These are phyloP conservation scores for Drosophila sproati DNA, from an alignment of 1,140 invertebrate species.

Conservation along the genomic window DNA sequence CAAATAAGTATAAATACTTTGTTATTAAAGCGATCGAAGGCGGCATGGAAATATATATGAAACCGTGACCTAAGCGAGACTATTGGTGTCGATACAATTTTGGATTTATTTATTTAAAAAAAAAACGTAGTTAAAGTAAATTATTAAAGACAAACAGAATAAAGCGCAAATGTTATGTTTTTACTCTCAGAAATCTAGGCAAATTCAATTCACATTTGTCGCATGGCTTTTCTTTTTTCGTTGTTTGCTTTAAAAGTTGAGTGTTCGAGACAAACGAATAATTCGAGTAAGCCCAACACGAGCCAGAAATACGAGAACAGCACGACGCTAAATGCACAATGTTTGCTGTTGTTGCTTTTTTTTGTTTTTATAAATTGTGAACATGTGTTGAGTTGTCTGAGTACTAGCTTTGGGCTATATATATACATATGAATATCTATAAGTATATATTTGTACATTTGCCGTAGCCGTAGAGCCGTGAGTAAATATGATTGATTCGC, in stretches of 20 bases:
- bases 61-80: not conserved
- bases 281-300: conserved; percentile 33
- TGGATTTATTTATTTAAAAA: too few relatives aligned
- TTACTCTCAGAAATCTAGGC: not conserved
- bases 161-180: not conserved
- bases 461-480: conserved; percentile 6
- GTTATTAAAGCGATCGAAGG: conserved; percentile 1
- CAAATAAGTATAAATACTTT: conserved; percentile 16
- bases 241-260: conserved; percentile 53
- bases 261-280: conserved; percentile 47
- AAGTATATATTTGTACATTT: conserved; percentile 7
- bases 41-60: not conserved
- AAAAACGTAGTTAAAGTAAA: too few relatives aligned
- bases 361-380: conserved; percentile 19
- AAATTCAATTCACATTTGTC: conserved; percentile 18
- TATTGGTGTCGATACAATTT: not conserved
- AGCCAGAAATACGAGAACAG: conserved; percentile 10
- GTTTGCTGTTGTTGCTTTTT: not conserved
- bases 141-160: not conserved
- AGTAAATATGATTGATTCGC: conserved; percentile 70
- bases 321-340: conserved; percentile 21
- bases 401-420: conserved; percentile 13
- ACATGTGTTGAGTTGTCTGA: conserved; percentile 37
- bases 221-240: conserved; percentile 39
- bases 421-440: not conserved